Evolutionary conservation across 2,113 vertebrate species (phyloP).

Genomic region (Chamaetylas fuelleborni): DNA sequence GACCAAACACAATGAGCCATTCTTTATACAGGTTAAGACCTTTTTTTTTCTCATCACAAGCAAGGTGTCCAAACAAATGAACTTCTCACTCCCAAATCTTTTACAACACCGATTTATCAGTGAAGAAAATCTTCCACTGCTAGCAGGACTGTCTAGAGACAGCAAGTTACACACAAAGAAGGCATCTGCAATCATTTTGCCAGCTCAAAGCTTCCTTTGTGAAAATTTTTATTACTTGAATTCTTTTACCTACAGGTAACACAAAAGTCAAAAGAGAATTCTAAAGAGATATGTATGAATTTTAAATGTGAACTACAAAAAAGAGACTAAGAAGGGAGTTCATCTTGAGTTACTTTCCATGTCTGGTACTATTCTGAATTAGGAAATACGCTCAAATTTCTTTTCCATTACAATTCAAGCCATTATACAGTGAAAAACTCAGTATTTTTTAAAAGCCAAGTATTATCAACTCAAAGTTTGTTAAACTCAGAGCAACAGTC

Average conservation of each 20-base stretch:
- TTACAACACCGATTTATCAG: not conserved
- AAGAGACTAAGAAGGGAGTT: not conserved
- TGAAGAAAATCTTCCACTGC: not conserved
- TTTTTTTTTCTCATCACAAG: not conserved
- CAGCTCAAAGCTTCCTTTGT: not conserved
- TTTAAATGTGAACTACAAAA: not conserved
- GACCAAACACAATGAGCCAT: not conserved
- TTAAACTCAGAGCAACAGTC: not conserved
- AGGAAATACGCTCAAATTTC: not conserved
- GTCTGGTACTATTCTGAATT: not conserved
- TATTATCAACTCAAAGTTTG: not conserved
- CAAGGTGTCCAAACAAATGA: not conserved
- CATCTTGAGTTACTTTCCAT: not conserved
- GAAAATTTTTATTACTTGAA: not conserved
- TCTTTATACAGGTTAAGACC: not conserved
- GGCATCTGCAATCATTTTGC: not conserved
- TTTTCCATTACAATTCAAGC: not conserved
- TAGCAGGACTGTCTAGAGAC: not conserved
- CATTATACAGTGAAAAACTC: not conserved
- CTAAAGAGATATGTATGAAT: not conserved
- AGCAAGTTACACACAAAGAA: not conserved
- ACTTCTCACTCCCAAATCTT: not conserved
- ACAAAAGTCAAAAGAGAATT: not conserved
- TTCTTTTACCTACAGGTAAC: not conserved
- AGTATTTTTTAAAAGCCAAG: not conserved